Base-by-base conservation (phyloP, 2,888 invertebrate genomes). In the Arrhopalites spinosus region DNA sequence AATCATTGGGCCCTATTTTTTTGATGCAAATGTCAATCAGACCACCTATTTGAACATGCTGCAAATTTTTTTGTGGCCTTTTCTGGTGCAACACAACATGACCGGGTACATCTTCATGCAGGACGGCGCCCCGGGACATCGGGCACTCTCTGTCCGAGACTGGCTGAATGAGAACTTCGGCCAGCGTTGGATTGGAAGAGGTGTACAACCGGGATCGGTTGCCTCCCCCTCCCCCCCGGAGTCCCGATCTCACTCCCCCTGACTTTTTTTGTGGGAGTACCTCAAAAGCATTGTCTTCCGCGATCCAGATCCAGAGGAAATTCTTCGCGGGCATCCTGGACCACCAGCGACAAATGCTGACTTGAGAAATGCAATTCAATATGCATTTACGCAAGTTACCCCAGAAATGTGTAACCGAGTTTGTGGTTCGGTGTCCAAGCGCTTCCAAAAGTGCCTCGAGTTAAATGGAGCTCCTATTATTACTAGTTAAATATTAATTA, bases 41-140 rank as follows among this genome's bases (percentile, higher is more conserved):
- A 64, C 50, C 0, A 61, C 29, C 67, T 77, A 78, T 69, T 68
- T 77, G 63, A 43, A 76, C 30, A 77, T 78, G 75, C 75, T 78
- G 8, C 45, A 77, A 59, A 59, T 72, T 3, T 36, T 36, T 11
- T 36, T 36, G 11, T 36, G 20, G 20, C 29, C 13, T 11, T 73
- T 11, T 25, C n/a, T n/a, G 30, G 8, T 23, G 27, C 23, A 36
- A 15, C 29, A 30, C 15, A n/a, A 43, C 30, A 23, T 67, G 15
- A 30, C n/a, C 5, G 64, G 45, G 25, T 36, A 43, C 17, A 36
- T 56, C 3, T 75, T 50, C n/a, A 50, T 59, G 36, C 75, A 75
- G 36, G 75, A 75, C 25, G 75, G 75, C 11, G 75, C 75, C 3
- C 71, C 75, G 30, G 61, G 53, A 0, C 75, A 75, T 20, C 70